Conservation (phyloP, 2,797 vertebrate genomes). For the Craterocephalus amniculus region DNA sequence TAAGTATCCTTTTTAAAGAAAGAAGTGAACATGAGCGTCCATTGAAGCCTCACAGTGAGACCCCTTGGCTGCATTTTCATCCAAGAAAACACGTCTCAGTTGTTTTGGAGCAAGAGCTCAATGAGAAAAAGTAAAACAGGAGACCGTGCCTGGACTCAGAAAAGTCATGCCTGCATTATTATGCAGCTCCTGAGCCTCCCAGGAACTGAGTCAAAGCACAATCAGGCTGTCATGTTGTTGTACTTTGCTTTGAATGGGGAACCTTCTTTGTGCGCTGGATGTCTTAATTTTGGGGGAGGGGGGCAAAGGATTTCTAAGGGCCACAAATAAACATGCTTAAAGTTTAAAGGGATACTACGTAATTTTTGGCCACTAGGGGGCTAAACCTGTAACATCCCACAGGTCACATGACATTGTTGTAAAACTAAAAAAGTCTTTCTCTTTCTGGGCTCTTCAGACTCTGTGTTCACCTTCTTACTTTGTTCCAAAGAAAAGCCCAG, state of each 20-base stretch:
- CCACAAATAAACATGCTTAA: background rate
- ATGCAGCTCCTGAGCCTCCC: background rate
- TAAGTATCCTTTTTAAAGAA: background rate
- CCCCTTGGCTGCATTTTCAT: background rate
- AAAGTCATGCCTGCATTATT: background rate
- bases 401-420: no score
- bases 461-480: no score
- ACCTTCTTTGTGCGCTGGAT: background rate
- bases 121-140: background rate
- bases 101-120: background rate
- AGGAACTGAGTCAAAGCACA: background rate
- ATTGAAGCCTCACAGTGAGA: background rate
- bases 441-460: no score
- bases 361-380: no score
- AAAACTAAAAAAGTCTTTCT: no score
- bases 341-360: no score
- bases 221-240: background rate
- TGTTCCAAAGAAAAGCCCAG: no score
- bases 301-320: background rate
- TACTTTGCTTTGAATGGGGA: background rate
- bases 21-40: background rate
- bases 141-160: background rate
- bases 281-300: background rate
- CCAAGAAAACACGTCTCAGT: background rate
- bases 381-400: no score